phyloP scores from a whole-genome alignment of 2,113 vertebrate genomes.

The Oncorhynchus clarkii region DNA sequence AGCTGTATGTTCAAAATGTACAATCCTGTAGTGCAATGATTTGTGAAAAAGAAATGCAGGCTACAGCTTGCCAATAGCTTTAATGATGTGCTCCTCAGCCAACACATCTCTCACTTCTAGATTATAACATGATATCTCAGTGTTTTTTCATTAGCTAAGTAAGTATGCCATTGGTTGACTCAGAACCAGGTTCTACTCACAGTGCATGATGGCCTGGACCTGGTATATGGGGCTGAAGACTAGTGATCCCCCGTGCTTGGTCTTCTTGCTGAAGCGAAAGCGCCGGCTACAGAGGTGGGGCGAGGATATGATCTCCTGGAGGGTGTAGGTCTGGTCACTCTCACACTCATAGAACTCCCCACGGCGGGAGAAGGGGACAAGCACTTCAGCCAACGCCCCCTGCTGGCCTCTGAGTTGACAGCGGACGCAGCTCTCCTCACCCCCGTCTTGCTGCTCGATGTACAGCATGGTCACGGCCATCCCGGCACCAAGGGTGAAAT shows the following conservation, averaged over 20 bases:
- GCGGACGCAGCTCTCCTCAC: constrained; percentile 42
- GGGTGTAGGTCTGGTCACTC: constrained; percentile 50
- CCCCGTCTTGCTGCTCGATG: constrained; percentile 18
- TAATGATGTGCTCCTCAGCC: no score
- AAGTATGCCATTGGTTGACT: not conserved
- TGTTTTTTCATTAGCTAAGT: no score
- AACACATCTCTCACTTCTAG: no score
- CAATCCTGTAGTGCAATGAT: no score
- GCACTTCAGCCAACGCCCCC: constrained; percentile 37
- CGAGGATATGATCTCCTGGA: constrained; percentile 73
- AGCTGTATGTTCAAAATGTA: no score
- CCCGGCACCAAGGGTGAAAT: constrained; percentile 48
- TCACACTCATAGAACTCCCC: constrained; percentile 66
- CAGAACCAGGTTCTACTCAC: constrained; percentile 66
- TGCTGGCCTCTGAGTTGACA: constrained; percentile 57
- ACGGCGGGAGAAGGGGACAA: constrained; percentile 57
- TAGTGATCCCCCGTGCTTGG: constrained; percentile 39
- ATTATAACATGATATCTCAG: no score
- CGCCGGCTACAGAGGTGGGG: constrained; percentile 26
- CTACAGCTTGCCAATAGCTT: no score
- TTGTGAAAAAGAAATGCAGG: no score
- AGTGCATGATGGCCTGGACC: constrained; percentile 80
- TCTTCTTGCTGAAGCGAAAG: constrained; percentile 57
- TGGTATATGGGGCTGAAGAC: constrained; percentile 77
- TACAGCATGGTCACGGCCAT: constrained; percentile 61